Percentiles rank a stretch among this genome's conserved stretches.
Evolutionary conservation across 2,113 vertebrate genomes (phyloP).

Genomic region (Pavo muticus): DNA sequence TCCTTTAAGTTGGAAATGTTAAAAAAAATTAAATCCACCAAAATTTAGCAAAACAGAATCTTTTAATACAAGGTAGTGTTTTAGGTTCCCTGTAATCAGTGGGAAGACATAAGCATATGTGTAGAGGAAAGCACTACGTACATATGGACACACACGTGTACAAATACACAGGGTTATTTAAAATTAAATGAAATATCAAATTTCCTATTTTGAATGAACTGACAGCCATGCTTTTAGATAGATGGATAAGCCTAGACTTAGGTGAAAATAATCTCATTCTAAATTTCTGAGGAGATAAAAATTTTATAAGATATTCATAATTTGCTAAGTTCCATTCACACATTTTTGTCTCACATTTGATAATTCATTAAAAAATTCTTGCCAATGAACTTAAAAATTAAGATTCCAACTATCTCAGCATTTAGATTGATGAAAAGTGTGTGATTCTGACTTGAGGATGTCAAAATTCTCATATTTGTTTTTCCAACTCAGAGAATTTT

Average conservation of each 20-base stretch:
- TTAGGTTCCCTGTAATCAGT: neutral
- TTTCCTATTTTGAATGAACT: neutral
- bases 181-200: neutral
- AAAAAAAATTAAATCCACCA: neutral
- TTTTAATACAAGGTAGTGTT: neutral
- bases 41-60: constrained; percentile 9
- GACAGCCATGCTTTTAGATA: neutral
- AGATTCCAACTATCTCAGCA: neutral
- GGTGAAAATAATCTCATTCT: neutral
- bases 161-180: neutral
- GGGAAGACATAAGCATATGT: neutral
- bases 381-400: neutral
- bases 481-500: neutral
- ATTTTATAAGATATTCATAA: neutral
- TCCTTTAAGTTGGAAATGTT: neutral
- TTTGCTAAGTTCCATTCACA: neutral
- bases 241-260: neutral
- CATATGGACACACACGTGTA: neutral
- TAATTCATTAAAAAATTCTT: neutral
- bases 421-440: neutral
- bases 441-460: neutral
- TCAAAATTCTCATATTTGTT: neutral
- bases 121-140: neutral
- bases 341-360: neutral
- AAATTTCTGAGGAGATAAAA: neutral